Base-by-base conservation (phyloP, 2,797 vertebrate species). In the Carapus acus region DNA sequence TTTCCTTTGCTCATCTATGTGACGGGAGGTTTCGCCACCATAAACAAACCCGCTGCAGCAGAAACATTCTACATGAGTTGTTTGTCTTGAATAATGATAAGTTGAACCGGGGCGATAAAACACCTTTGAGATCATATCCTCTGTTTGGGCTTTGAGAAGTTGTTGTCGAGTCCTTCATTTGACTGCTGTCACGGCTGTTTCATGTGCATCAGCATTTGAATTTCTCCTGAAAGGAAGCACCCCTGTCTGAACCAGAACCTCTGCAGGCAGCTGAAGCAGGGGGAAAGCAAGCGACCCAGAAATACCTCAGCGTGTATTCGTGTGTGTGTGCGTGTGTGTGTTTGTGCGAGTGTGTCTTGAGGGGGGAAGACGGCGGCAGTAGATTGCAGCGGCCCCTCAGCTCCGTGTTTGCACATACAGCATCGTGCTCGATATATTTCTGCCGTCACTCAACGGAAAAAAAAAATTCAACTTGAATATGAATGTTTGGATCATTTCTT, bases 161-260 rank as follows among this genome's bases (percentile, higher is more conserved):
- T 58, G 40, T 43, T 67, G 62, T 74, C 65, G 62, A 73, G 56
- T 49, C 61, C 67, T 58, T 78, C 53, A 67, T 71, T 75, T 62
- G 68, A 67, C 48, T 64, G 68, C 67, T 75, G 77, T 71, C 70
- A 67, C 45, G 43, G 53, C 48, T 16, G 54, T 73, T 78, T 84
- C 58, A 75, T 70, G 58, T 67, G 73, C 54, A 44, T 65, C 69
- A 61, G 75, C 71, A 67, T 78, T 69, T 74, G 67, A 74, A 66
- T 73, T 63, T 64, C 46, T 16, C 48, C 72, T 78, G 71, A 70
- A 77, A 76, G 49, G 27, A 36, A 67, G 61, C 58, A 74, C 66
- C 69, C 76, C 62, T 55, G 68, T 57, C 55, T 83, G 77, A 83
- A 82, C 74, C 71, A 62, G 50, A 74, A 70, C 61, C 68, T 65